Percentiles rank a stretch among this genome's conserved stretches.
Conservation (phyloP, 2,797 vertebrate genomes). For the Scolopax bukidnonensis region DNA sequence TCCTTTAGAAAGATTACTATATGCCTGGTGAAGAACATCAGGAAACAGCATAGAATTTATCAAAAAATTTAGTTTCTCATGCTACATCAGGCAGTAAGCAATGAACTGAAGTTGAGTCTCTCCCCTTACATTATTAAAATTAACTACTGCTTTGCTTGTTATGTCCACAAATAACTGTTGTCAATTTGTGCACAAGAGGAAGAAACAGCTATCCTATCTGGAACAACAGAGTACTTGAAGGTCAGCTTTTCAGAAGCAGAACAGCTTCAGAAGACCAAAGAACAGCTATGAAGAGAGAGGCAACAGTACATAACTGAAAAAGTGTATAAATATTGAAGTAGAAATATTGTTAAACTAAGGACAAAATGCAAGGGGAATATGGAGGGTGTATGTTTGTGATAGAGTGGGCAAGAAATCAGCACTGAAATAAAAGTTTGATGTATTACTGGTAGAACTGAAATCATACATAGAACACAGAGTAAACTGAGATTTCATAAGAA, state of each 20-base stretch:
- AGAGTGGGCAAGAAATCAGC: background rate
- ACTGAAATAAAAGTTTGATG: background rate
- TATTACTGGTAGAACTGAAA: background rate
- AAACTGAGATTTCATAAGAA: background rate
- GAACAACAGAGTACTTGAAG: background rate
- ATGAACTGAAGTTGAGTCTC: background rate
- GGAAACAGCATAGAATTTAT: background rate
- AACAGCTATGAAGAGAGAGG: background rate
- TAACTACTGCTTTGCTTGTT: background rate
- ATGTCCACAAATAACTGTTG: background rate
- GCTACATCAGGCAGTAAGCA: background rate
- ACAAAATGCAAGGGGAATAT: background rate
- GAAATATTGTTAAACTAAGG: background rate
- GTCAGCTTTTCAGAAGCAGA: background rate
- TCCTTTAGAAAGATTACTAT: background rate
- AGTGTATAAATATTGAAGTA: background rate
- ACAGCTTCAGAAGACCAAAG: background rate
- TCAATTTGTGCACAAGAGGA: background rate
- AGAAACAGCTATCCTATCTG: background rate
- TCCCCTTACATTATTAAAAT: background rate
- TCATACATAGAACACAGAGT: background rate
- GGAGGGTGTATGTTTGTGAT: background rate
- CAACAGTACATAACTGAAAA: background rate
- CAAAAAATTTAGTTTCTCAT: background rate
- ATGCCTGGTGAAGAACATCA: background rate